Percentiles rank a stretch among this genome's conserved stretches.
These are phyloP conservation scores for Orius laevigatus DNA, from an alignment of 1,140 invertebrate species.

Conservation along the genomic window DNA sequence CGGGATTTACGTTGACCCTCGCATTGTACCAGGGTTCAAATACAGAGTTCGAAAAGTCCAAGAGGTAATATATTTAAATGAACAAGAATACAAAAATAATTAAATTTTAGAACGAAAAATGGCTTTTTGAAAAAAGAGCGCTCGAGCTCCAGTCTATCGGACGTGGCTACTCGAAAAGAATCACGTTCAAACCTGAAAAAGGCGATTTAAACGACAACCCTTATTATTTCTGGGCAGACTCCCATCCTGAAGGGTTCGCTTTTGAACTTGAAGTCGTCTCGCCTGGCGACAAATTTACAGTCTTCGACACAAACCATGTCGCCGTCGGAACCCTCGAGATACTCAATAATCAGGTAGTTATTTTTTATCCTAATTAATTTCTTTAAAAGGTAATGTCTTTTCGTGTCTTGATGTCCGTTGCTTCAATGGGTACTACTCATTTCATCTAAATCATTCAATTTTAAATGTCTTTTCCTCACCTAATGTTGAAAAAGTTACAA, in stretches of 20 bases:
- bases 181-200: conserved; percentile 49
- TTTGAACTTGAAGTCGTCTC: conserved; percentile 52
- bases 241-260: conserved; percentile 48
- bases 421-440: too few relatives aligned
- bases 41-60: conserved; percentile 52
- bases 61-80: conserved; percentile 27
- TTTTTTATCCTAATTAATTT: conserved; percentile 16
- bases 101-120: conserved; percentile 18
- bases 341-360: conserved; percentile 37
- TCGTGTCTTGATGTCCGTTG: too few relatives aligned
- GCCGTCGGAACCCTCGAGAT: conserved; percentile 44
- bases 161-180: conserved; percentile 51
- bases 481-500: too few relatives aligned
- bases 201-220: conserved; percentile 45
- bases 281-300: conserved; percentile 51
- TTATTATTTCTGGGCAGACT: conserved; percentile 65
- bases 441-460: too few relatives aligned
- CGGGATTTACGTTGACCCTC: conserved; percentile 52
- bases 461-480: too few relatives aligned
- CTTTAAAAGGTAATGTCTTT: conserved; percentile 11
- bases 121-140: conserved; percentile 43
- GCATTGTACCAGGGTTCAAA: conserved; percentile 52
- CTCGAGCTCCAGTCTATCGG: conserved; percentile 49
- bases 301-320: conserved; percentile 43
- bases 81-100: background rate